Evolutionary conservation across 2,797 vertebrate genomes (phyloP).

Genomic region (Platalea minor): DNA sequence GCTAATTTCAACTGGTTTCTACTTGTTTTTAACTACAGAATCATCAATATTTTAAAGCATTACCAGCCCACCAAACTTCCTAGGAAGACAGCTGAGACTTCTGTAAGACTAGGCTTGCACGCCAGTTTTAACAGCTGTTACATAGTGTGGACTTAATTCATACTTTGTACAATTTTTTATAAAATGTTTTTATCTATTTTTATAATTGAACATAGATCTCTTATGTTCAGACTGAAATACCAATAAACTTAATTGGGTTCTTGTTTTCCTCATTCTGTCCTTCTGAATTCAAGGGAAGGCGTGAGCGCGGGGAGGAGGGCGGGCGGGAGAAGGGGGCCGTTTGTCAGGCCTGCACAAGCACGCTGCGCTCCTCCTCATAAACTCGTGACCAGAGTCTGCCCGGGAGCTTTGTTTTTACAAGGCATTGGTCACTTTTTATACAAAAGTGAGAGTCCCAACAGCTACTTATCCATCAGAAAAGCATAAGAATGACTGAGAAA

Average conservation of each 20-base stretch:
- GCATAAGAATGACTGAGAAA: background rate
- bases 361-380: background rate
- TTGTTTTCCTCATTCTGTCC: background rate
- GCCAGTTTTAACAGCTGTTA: background rate
- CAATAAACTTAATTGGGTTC: slow-evolving; percentile 57
- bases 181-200: slow-evolving; percentile 36
- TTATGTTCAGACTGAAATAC: slow-evolving; percentile 29
- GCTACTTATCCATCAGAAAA: background rate
- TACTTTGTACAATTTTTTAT: background rate
- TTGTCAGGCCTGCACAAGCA: background rate
- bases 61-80: background rate
- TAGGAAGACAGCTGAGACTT: background rate
- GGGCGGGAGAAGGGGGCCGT: background rate
- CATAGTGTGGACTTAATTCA: background rate
- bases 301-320: background rate
- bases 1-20: slow-evolving; percentile 45
- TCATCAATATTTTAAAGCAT: background rate
- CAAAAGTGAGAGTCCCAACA: background rate
- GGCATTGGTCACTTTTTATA: background rate
- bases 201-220: slow-evolving; percentile 7
- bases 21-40: background rate
- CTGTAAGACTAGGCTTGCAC: background rate
- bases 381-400: background rate
- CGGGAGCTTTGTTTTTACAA: background rate
- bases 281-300: background rate